Base-by-base conservation (phyloP, 2,113 vertebrate genomes). In the Amblyornis subalaris region DNA sequence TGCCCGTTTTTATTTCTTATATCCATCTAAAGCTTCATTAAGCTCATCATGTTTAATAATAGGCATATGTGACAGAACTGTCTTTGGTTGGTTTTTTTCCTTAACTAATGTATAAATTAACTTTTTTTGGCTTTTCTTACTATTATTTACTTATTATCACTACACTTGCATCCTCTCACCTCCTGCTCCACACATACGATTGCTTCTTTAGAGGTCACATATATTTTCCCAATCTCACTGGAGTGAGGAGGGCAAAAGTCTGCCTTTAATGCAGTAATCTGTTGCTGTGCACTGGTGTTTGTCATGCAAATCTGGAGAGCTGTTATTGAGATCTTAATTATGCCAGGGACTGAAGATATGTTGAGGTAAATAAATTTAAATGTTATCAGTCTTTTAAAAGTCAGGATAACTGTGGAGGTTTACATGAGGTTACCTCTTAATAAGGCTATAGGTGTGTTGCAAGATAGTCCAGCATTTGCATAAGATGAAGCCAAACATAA, bases 171-270 rank as follows among this genome's bases (percentile, higher is more conserved):
- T 16, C 35, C 2, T 58, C 12, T 22, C 10, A 35, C 16, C 3
- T 12, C 24, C 9, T 11, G 8, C 2, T 14, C 20, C 4, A 4
- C 10, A n/a, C 14, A 10, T 21, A 26, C 4, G 6, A 33, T 33
- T 71, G 10, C 11, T 51, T 67, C 66, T 88, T 10, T 22, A 22
- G 3, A 22, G 16, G 14, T 62, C 12, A 44, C 3, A 7, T n/a
- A 57, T 10, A 54, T 57, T 62, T 87, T 67, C 18, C 33, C 15
- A 21, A 29, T 4, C 1, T 74, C 24, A 8, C 33, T 38, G 31
- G 3, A 91, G 3, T 72, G 2, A 48, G 6, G 2, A 69, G 3
- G 3, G 10, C 53, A 38, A 82, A 77, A 55, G 4, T 2, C 7
- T 33, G 0, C 31, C 8, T 44, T 72, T 53, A 74, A 78, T 67